These are phyloP conservation scores for Lycorma delicatula DNA, from an alignment of 1,140 invertebrate species.

Conservation along the genomic window DNA sequence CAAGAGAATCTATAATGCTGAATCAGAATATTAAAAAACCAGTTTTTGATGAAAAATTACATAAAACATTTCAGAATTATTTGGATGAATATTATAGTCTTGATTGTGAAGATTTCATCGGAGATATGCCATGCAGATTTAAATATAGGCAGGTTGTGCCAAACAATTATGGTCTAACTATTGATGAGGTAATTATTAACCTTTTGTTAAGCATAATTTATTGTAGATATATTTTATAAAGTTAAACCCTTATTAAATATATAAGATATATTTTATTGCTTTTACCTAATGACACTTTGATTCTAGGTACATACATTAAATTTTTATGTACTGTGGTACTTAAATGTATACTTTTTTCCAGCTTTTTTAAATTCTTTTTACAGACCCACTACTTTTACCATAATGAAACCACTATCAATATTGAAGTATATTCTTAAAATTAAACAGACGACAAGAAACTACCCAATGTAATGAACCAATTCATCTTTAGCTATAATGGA, in stretches of 20 bases:
- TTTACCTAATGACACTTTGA: background rate
- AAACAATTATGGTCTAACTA: conserved; percentile 84
- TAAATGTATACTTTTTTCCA: too few species aligned
- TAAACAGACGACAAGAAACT: too few species aligned
- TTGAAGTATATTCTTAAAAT: too few species aligned
- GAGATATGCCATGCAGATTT: conserved; percentile 82
- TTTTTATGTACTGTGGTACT: background rate
- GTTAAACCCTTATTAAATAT: background rate
- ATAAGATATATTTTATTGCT: conserved; percentile 3
- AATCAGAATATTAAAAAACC: conserved; percentile 50
- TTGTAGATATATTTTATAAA: conserved; percentile 2
- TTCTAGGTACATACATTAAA: background rate
- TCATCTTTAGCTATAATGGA: too few species aligned
- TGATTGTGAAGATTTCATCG: conserved; percentile 92
- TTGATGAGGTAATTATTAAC: conserved; percentile 66
- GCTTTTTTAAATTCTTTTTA: too few species aligned
- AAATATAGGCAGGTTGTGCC: conserved; percentile 84
- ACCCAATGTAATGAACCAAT: too few species aligned
- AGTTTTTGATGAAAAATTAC: conserved; percentile 55
- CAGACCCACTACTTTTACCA: too few species aligned
- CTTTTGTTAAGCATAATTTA: conserved; percentile 2
- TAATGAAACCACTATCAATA: too few species aligned
- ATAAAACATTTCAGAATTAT: conserved; percentile 77
- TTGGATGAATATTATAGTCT: conserved; percentile 90
- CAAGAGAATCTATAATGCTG: conserved; percentile 64